Base-by-base conservation (phyloP, 2,113 vertebrate species). In the Nothoprocta perdicaria region DNA sequence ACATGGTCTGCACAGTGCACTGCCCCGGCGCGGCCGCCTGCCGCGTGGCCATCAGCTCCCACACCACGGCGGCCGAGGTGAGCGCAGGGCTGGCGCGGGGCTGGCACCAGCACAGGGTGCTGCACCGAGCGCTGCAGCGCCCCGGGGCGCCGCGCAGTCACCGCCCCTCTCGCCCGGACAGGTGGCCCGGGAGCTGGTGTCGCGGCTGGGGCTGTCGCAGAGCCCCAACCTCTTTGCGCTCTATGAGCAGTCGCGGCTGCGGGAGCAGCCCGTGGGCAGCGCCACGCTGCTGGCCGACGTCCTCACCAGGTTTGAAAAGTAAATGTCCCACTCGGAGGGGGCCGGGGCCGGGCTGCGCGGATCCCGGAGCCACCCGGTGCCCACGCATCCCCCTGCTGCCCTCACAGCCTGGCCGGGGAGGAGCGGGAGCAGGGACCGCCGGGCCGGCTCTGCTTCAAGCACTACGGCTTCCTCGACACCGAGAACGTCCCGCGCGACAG, bases 31-130 rank as follows among this genome's bases (percentile, higher is more conserved):
- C 98, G 0, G 98, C 98, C 0, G 97, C 98, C 94, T 99, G 98
- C 95, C 98, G 97, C 4, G 97, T 99, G 90, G 97, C 98, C 96
- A 98, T 99, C 96, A 98, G 98, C 94, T 99, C 99, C 38, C 98
- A 99, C 96, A 99, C 99, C 29, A 99, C 99, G 0, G 98, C 98
- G 0, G 98, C 98, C 84, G 99, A 99, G 98, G 99, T 99, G 91
- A 97, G 96, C 48, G 45, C 73, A 16, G 45, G 45, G 16, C 14
- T n/a, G 14, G 45, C 15, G 45, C 3, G 0, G 0, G 0, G 15
- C 18, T 0, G 0, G 41, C 12, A 5, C 12, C 41, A 10, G 41
- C 41, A 43, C 1, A 3, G 52, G 19, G 14, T 48, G 13, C 29
- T 17, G 10, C 18, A 43, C 41, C 14, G 15, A 16, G 0, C 0